Conservation (phyloP, 2,797 vertebrate genomes). For the Hafferia zeledoni region DNA sequence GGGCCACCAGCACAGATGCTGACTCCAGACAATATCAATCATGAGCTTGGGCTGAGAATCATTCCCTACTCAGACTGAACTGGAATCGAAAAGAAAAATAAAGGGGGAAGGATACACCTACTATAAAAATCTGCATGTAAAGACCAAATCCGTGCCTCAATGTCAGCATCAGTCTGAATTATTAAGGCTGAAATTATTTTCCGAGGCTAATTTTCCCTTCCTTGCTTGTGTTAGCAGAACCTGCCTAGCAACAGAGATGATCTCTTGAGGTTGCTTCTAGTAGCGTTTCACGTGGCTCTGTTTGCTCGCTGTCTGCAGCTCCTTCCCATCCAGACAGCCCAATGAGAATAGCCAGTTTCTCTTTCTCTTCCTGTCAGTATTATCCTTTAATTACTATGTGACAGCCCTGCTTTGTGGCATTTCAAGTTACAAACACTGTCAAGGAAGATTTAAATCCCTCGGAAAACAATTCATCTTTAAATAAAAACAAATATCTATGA, state of each 20-base stretch:
- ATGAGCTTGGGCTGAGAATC: background rate
- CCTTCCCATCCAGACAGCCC: background rate
- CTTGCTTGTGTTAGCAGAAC: background rate
- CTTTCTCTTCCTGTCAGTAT: background rate
- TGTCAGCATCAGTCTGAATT: background rate
- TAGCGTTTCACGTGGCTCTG: background rate
- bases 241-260: constrained; percentile 68
- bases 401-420: constrained; percentile 27
- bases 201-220: constrained; percentile 11
- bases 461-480: constrained; percentile 32
- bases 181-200: constrained; percentile 15
- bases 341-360: background rate
- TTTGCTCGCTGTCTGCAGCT: background rate
- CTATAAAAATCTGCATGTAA: background rate
- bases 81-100: background rate
- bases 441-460: constrained; percentile 2
- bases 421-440: constrained; percentile 22
- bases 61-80: background rate
- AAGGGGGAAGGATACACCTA: background rate
- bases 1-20: background rate
- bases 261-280: constrained; percentile 26
- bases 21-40: background rate
- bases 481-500: constrained; percentile 24
- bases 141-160: background rate
- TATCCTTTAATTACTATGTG: background rate